phyloP scores from a whole-genome alignment of 2,797 vertebrate genomes.

The Muscicapa comitata region DNA sequence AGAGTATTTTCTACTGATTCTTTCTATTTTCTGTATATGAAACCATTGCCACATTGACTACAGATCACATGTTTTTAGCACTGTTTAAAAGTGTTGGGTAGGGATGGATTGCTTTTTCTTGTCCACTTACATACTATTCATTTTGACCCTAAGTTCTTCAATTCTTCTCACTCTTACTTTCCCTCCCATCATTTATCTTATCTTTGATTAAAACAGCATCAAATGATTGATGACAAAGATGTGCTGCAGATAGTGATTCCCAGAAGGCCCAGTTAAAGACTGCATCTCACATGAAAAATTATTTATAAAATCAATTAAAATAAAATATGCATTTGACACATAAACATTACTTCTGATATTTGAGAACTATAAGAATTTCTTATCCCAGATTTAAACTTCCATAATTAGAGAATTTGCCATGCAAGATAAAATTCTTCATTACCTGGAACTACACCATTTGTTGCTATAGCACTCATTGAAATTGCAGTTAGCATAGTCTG shows the following conservation, averaged over 20 bases:
- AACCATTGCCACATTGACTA: not conserved
- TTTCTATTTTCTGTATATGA: not conserved
- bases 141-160: not conserved
- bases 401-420: not conserved
- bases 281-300: not conserved
- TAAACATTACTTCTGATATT: not conserved
- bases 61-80: not conserved
- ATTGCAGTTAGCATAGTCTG: conserved; percentile 97
- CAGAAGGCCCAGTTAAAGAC: not conserved
- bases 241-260: not conserved
- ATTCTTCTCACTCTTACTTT: not conserved
- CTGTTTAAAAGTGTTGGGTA: not conserved
- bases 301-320: not conserved
- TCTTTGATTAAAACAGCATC: not conserved
- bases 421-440: not conserved
- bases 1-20: not conserved
- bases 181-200: not conserved
- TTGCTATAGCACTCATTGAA: conserved; percentile 98
- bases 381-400: not conserved
- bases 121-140: not conserved
- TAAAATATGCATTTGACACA: not conserved
- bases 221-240: not conserved
- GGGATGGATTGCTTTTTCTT: not conserved
- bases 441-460: conserved; percentile 98
- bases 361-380: not conserved